Evolutionary conservation across 2,797 vertebrate genomes (phyloP), one percentile per base, ranked within the genome.

Genomic region (Craterocephalus amniculus): DNA sequence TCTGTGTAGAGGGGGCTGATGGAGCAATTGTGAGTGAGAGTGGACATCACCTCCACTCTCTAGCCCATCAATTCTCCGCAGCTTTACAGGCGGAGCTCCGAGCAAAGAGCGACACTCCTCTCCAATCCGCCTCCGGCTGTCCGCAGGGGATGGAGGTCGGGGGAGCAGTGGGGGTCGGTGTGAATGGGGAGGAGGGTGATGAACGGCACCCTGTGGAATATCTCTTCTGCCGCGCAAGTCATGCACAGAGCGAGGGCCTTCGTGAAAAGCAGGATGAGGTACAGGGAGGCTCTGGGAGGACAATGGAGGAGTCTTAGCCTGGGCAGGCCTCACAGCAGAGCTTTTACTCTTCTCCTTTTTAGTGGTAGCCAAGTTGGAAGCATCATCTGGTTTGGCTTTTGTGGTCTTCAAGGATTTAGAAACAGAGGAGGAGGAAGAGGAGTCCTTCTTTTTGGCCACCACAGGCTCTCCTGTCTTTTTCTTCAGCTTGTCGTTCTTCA

Each of bases 401-500:
- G 60, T 5, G 0, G 73, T 26, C 66, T 86, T 92, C 24, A 80
- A 27, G 0, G 81, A 68, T 77, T 92, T 93, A 6, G 78, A 6
- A 2, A 38, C 60, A 26, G 88, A 85, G 0, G 87, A 78, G 0
- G 88, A 84, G 4, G 85, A 79, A 0, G 80, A 80, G 2, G 87
- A 74, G 0, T 93, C 92, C 59, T 74, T 92, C 84, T 89, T 92
- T 60, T 91, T 93, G 40, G 71, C 29, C 18, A 58, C 58, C 2
- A 36, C 60, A 5, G 0, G 36, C 1, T 92, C 92, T 3, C 18
- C 94, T 0, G 89, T 77, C 84, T 95, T 98, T 57, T 95, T 93
- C 83, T 97, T 99, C 5, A 90, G 78, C 75, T 97, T 99, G 12
- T 99, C 97, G 0, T 79, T 36, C 85, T 97, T 99, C 4, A 79